These are phyloP conservation scores for Balaeniceps rex DNA, from an alignment of 2,113 vertebrate genomes.

Conservation along the genomic window DNA sequence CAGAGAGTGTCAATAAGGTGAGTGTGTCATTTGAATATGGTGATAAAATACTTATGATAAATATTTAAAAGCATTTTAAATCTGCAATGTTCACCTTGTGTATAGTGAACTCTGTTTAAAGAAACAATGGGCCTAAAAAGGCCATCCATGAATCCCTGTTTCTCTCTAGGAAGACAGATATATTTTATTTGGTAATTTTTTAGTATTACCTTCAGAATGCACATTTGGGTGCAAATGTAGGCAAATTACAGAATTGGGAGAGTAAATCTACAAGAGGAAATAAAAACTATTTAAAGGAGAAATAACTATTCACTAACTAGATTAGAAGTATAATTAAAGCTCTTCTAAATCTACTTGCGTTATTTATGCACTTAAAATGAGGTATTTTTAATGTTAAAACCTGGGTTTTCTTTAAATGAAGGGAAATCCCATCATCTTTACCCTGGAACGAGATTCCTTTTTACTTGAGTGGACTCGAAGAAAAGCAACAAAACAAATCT, in stretches of 20 bases:
- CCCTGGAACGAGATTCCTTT: background rate
- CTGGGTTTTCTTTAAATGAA: background rate
- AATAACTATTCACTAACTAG: conserved; percentile 20
- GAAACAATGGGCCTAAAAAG: conserved; percentile 68
- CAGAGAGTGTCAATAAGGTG: conserved; percentile 78
- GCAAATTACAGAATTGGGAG: background rate
- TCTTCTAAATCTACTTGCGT: background rate
- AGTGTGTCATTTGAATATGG: conserved; percentile 78
- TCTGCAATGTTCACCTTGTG: conserved; percentile 63
- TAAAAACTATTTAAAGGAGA: conserved; percentile 41
- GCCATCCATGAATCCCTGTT: conserved; percentile 53
- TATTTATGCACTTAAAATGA: conserved; percentile 3
- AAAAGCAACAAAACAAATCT: background rate
- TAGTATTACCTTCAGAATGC: conserved; percentile 30
- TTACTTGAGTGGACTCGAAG: conserved; percentile 2
- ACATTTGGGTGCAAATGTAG: background rate
- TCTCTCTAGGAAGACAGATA: conserved; percentile 53
- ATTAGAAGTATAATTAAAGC: conserved; percentile 37
- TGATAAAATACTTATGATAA: conserved; percentile 74
- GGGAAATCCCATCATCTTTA: conserved; percentile 4
- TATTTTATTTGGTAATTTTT: background rate
- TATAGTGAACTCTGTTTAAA: conserved; percentile 67
- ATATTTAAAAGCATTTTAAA: conserved; percentile 77
- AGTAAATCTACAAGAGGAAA: background rate
- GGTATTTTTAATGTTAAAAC: conserved; percentile 23